A percentile compares a stretch with the other conserved stretches of the same genome.
These are phyloP conservation scores for Lepilemur ruficaudatus DNA, from an alignment of 2,797 vertebrate species.

Conservation along the genomic window DNA sequence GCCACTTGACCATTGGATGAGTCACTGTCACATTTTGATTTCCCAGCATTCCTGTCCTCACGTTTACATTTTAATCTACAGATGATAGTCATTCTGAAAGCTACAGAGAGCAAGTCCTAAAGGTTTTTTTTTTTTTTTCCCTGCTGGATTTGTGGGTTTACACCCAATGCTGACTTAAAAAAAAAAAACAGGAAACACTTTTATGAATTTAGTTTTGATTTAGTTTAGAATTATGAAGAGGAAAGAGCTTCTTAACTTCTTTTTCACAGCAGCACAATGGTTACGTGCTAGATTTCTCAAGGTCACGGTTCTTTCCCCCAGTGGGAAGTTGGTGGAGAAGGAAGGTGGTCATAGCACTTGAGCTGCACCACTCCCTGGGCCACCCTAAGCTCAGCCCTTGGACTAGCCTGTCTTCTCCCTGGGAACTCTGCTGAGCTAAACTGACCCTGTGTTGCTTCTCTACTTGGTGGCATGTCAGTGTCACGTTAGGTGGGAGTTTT, in stretches of 20 bases:
- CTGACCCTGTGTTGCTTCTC: background rate
- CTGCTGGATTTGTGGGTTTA: background rate
- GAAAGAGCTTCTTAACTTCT: background rate
- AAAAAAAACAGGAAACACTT: background rate
- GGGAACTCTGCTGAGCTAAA: background rate
- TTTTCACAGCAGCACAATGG: background rate
- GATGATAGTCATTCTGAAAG: background rate
- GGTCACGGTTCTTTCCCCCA: background rate
- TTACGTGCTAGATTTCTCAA: background rate
- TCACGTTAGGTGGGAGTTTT: background rate
- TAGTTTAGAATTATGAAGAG: background rate
- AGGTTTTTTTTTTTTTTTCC: background rate
- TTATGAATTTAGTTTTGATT: background rate
- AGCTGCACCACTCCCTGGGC: fast-evolving
- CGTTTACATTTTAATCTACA: background rate
- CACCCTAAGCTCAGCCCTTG: fast-evolving
- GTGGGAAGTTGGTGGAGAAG: background rate
- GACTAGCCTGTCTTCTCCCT: fast-evolving
- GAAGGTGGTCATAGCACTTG: background rate
- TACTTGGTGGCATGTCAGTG: background rate
- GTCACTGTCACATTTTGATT: background rate
- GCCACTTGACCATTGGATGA: background rate
- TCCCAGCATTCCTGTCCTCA: background rate
- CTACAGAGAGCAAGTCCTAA: background rate
- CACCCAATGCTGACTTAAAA: background rate